A percentile compares a stretch with the other conserved stretches of the same genome.
These are phyloP conservation scores for Enteromius thamalakanensis DNA, from an alignment of 2,797 vertebrate genomes.

Conservation along the genomic window DNA sequence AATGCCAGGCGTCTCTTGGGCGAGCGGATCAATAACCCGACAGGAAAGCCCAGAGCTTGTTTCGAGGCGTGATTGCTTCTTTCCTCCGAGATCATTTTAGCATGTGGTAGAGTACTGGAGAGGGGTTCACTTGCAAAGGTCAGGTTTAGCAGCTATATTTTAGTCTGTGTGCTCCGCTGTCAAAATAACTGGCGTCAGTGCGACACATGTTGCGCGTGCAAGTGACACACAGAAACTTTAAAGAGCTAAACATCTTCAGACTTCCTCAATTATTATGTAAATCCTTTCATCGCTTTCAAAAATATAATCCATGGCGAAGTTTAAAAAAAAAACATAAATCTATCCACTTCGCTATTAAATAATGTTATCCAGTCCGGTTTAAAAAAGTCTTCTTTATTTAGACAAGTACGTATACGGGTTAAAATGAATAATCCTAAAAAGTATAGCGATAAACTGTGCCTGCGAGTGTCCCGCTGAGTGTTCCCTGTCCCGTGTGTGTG, in stretches of 20 bases:
- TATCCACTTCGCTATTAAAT: background rate
- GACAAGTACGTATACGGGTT: background rate
- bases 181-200: background rate
- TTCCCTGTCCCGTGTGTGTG: background rate
- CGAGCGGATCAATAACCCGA: slow-evolving; percentile 78
- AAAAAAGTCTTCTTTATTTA: background rate
- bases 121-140: background rate
- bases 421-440: background rate
- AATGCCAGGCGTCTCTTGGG: slow-evolving; percentile 78
- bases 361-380: background rate
- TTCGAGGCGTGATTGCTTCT: slow-evolving; percentile 71
- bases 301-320: background rate
- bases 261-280: background rate
- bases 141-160: background rate
- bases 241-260: background rate
- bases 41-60: slow-evolving; percentile 75
- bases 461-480: background rate
- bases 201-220: background rate
- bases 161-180: background rate
- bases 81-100: slow-evolving; percentile 79
- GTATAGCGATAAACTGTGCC: background rate
- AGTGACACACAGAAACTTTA: background rate
- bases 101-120: too few species aligned
- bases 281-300: background rate
- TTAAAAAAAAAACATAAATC: background rate